Percentiles rank a stretch among this genome's conserved stretches.
phyloP scores from a whole-genome alignment of 2,797 vertebrate species.

The Catamblyrhynchus diadema region DNA sequence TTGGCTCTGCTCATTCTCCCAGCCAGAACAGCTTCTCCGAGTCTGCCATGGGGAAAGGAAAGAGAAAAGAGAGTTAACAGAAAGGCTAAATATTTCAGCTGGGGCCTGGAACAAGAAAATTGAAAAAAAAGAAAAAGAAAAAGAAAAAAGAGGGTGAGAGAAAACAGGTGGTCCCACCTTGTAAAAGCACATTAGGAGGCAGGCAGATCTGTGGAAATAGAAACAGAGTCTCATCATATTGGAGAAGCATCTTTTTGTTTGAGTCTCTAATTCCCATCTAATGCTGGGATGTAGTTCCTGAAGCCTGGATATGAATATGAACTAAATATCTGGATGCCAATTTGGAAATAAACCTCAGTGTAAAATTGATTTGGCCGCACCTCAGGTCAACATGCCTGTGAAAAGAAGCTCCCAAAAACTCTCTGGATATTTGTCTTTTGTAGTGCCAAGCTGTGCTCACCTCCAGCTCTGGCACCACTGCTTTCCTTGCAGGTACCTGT shows the following conservation, averaged over 20 bases:
- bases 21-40: background rate
- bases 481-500: background rate
- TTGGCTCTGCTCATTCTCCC: background rate
- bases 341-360: background rate
- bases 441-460: background rate
- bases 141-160: background rate
- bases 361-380: background rate
- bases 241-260: background rate
- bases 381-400: background rate
- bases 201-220: background rate
- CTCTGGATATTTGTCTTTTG: background rate
- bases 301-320: background rate
- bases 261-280: background rate
- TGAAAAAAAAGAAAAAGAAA: fast-evolving
- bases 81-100: background rate
- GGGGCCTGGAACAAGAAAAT: background rate
- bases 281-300: background rate
- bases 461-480: background rate
- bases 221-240: background rate
- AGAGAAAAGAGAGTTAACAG: background rate
- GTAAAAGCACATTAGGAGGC: background rate
- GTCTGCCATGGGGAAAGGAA: background rate
- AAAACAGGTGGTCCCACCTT: background rate
- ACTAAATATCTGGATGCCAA: background rate
- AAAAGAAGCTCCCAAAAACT: background rate